Base-by-base conservation (phyloP, 2,797 vertebrate species). In the Coilia nasus region DNA sequence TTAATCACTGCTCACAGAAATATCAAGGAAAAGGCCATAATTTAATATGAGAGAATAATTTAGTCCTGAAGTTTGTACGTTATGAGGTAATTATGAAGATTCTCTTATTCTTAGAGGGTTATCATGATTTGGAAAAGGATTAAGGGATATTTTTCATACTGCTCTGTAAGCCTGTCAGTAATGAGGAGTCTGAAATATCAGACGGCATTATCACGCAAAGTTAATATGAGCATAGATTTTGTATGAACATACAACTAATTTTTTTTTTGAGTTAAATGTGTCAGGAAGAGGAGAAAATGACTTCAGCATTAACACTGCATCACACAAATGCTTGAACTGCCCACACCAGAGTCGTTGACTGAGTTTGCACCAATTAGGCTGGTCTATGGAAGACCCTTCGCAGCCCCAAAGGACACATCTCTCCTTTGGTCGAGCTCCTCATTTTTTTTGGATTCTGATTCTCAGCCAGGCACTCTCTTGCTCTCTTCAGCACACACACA, bases 381-480 rank as follows among this genome's bases (percentile, higher is more conserved):
- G 71, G 35, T 78, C 35, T 19, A 31, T 78, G 31, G 71, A 78
- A 78, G 35, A 44, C 71, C 71, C 35, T 41, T 44, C 15, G 35
- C 15, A 78, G 71, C 17, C 71, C 31, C 67, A 35, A 9, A 44
- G 71, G 71, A 41, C 71, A 21, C 71, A 78, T 71, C 41, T 71
- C 46, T 80, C 47, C 25, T 31, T 84, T 46, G 44, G 60, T 41
- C 46, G 35, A 75, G 41, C 62, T 83, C 7, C 23, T 83, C 80
- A 67, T 85, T 87, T 83, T 89, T 89, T 81, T 59, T 78, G 19
- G 31, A 44, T 19, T 64, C n/a, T 25, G 7, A n/a, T 78, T 28
- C 25, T 10, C 25, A 14, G 31, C 14, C 67, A 71, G n/a, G n/a
- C 60, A 23, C 2, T 89, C 85, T 59, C 86, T 89, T 17, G 59